phyloP scores from a whole-genome alignment of 2,888 invertebrate genomes.

The Macropis europaea region DNA sequence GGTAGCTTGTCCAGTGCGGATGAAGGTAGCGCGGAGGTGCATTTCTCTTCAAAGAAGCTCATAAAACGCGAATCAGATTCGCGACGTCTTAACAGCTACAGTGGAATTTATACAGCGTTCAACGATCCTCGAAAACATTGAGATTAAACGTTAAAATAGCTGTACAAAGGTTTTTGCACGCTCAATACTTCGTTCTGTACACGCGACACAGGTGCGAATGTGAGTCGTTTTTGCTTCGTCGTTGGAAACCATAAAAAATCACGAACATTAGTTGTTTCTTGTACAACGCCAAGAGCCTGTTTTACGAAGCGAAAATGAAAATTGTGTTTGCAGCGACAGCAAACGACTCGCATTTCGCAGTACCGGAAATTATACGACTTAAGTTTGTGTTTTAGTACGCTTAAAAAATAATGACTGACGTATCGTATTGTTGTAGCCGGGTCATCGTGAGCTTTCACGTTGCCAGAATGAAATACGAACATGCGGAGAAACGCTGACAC shows the following conservation, averaged over 20 bases:
- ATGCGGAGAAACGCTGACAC: not conserved
- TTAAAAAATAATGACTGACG: slow-evolving; percentile 12
- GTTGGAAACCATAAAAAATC: not conserved
- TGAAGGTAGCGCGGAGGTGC: slow-evolving; percentile 23
- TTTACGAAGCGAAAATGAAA: too few relatives aligned
- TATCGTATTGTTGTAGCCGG: slow-evolving; percentile 6
- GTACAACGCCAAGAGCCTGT: too few relatives aligned
- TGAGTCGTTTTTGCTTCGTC: slow-evolving; percentile 13
- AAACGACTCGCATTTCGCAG: slow-evolving; percentile 22
- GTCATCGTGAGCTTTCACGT: slow-evolving; percentile 9
- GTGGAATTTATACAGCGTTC: slow-evolving; percentile 61
- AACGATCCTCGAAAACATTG: slow-evolving; percentile 64
- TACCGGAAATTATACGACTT: not conserved
- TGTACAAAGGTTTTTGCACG: slow-evolving; percentile 60
- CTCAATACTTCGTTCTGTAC: slow-evolving; percentile 21
- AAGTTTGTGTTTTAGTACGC: not conserved
- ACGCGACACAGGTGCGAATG: slow-evolving; percentile 19
- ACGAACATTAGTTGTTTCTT: too few relatives aligned
- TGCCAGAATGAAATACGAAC: not conserved
- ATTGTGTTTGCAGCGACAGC: not conserved
- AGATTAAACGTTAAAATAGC: slow-evolving; percentile 64
- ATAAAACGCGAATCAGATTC: slow-evolving; percentile 34
- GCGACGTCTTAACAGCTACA: slow-evolving; percentile 29
- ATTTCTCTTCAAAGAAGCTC: slow-evolving; percentile 34
- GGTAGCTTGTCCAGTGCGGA: not conserved